Base-by-base conservation (phyloP, 1,140 invertebrate genomes). In the Pseudomyrmex sp. region DNA sequence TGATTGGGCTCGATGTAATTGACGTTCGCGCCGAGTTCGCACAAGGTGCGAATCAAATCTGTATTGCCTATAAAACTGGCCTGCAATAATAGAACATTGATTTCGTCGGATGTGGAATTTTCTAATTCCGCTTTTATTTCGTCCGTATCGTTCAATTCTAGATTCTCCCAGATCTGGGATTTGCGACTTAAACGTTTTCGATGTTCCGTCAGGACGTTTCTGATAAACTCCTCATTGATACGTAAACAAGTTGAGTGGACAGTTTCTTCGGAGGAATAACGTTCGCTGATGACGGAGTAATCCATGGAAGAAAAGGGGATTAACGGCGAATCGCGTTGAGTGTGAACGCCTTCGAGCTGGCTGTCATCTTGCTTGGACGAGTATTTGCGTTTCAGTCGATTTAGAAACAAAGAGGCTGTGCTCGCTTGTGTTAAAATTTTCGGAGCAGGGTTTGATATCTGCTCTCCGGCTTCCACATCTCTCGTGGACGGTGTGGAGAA, bases 181-280 rank as follows among this genome's bases (percentile, higher is more conserved):
- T 96, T 94, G 7, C 97, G 96, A 13, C 95, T 96, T 9, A 95
- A 95, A 48, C 94, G 95, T 85, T 96, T 96, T 95, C 97, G 96
- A 87, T 97, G 96, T 84, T 97, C 97, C 15, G 96, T 93, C 9
- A 97, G 94, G 85, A 96, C 96, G 88, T 96, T 96, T 88, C 96
- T 95, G 46, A 97, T 95, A n/a, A 96, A 96, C 76, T 97, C 97
- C 83, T 95, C 95, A 92, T 96, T 97, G 75, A 97, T 96, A 86
- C 96, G 96, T 74, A 97, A 95, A 0, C 76, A 70, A 5, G 68
- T 74, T 44, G 80, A 85, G 23, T 79, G 85, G 85, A 96, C 96
- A 7, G 35, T 35, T 84, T 97, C 93, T 77, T 97, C 97, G 79
- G 95, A 95, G 12, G 95, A 95, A 9, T 96, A 96, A 90, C 96